A percentile compares a stretch with the other conserved stretches of the same genome.
These are phyloP conservation scores for Corythucha ciliata DNA, from an alignment of 2,888 invertebrate genomes.

Conservation along the genomic window DNA sequence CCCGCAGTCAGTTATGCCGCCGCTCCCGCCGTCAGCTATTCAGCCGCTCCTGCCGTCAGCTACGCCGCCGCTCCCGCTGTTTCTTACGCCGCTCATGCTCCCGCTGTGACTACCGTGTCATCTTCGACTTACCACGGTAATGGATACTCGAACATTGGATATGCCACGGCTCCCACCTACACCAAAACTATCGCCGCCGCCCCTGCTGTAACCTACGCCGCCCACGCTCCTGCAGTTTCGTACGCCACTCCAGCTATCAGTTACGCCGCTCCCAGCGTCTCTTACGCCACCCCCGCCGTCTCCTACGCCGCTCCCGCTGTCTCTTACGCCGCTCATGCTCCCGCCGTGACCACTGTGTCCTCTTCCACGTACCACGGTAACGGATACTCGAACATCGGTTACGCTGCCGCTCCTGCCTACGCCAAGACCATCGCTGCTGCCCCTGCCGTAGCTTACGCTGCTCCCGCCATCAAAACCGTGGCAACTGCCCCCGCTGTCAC, in stretches of 20 bases:
- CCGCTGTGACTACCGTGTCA: constrained; percentile 21
- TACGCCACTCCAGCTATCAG: constrained; percentile 27
- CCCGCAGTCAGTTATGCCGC: constrained; percentile 26
- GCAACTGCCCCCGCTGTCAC: constrained; percentile 26
- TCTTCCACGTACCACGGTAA: constrained; percentile 23
- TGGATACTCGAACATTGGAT: constrained; percentile 20
- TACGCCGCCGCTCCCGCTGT: constrained; percentile 8
- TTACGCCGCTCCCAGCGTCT: constrained; percentile 24
- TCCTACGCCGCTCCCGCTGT: constrained; percentile 25
- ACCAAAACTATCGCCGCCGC: constrained; percentile 39
- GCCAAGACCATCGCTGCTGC: constrained; percentile 39
- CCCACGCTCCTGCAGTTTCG: constrained; percentile 35
- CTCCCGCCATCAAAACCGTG: constrained; percentile 24
- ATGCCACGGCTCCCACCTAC: constrained; percentile 33
- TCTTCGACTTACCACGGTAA: constrained; percentile 23
- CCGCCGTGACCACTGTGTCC: constrained; percentile 21
- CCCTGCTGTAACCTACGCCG: constrained; percentile 34
- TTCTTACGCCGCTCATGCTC: constrained; percentile 15
- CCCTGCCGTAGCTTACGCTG: constrained; percentile 34
- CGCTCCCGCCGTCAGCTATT: constrained; percentile 4
- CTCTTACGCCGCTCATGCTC: constrained; percentile 25
- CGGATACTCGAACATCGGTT: constrained; percentile 20
- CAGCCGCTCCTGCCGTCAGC: constrained; percentile 23
- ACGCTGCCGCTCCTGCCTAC: constrained; percentile 33
- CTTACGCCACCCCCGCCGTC: constrained; percentile 22